These are phyloP conservation scores for Amphipoea oculea DNA, from an alignment of 2,888 invertebrate species.

Conservation along the genomic window DNA sequence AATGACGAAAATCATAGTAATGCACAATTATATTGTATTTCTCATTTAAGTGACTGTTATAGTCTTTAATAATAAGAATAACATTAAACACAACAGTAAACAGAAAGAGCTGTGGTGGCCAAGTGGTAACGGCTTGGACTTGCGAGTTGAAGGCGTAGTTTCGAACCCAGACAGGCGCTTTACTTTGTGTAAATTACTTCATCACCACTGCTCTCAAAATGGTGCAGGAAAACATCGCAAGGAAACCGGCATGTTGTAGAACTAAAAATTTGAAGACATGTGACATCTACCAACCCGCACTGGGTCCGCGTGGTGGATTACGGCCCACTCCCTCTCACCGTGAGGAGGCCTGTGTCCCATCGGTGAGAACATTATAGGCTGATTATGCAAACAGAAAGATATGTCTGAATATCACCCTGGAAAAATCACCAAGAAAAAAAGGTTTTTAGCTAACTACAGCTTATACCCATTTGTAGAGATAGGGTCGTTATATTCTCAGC, in stretches of 20 bases:
- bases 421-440: background rate
- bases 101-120: no score
- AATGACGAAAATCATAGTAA: no score
- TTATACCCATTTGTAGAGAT: background rate
- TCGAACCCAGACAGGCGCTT: background rate
- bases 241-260: background rate
- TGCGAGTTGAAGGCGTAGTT: no score
- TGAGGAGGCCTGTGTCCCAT: background rate
- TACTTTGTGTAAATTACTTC: background rate
- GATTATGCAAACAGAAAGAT: background rate
- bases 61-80: no score
- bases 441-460: fast-evolving
- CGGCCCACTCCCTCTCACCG: background rate
- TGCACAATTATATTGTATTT: no score
- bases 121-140: no score
- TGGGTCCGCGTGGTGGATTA: background rate
- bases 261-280: background rate
- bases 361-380: background rate
- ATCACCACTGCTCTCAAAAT: background rate
- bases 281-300: background rate
- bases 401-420: no score
- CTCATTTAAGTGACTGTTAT: no score
- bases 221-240: background rate
- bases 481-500: background rate
- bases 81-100: no score